Evolutionary conservation across 2,888 invertebrate genomes (phyloP), one percentile per base, ranked within the genome.

Genomic region (Lasioglossum morio): DNA sequence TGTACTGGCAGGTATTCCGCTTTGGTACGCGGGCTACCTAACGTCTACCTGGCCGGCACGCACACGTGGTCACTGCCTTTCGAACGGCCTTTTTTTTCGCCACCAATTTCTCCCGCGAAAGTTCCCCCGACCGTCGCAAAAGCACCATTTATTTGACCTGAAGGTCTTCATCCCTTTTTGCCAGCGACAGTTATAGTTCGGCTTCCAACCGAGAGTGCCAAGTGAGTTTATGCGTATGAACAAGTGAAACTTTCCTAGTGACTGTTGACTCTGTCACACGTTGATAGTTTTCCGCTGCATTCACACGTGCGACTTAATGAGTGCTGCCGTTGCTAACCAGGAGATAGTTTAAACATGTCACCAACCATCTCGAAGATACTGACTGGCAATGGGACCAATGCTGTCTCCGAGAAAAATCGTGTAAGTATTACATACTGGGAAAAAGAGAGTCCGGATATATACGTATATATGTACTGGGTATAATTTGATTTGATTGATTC

Each of bases 11-110:
- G 81, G 77, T 81, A 85, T 87, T 85, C 81, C 85, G 85, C 81
- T 85, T 89, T 84, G 83, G 89, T 84, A 63, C 78, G 83, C 57
- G 72, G 34, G 37, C 78, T 76, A 89, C 87, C 85, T 72, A 83
- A 84, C 89, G 78, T 89, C 82, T 73, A 85, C 60, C 57, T 37
- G 69, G 69, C 69, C 72, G 16, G 74, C 70, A n/a, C 46, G 66
- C 43, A 34, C 53, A 77, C 69, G 46, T 34, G 78, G 69, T 16
- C 30, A 37, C 14, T n/a, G 27, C 63, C 63, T 75, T 69, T 27
- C 46, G 30, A 53, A 63, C 63, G 30, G 27, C 16, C 30, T 63
- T 63, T 63, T 63, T 57, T 63, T 63, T 63, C 63, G 63, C 30
- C 27, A 63, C 63, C 40, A 73, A 69, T 72, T 30, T 60, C 34